phyloP scores from a whole-genome alignment of 2,797 vertebrate species.

The Anas georgica region DNA sequence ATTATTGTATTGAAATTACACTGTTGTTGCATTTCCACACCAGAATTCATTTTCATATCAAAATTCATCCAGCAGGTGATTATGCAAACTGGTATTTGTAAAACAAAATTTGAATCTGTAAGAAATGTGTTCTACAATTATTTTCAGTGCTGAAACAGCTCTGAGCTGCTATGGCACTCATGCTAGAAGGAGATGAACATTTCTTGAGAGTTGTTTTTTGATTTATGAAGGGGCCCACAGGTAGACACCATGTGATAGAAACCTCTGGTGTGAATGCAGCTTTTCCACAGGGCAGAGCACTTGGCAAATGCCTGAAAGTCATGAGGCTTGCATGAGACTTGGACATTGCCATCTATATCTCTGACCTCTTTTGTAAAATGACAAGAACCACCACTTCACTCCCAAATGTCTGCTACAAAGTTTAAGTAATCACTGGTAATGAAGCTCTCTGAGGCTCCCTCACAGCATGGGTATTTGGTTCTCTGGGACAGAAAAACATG shows the following conservation, averaged over 20 bases:
- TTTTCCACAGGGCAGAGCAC: constrained; percentile 7
- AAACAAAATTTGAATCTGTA: neutral
- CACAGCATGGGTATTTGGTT: neutral
- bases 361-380: constrained; percentile 10
- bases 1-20: neutral
- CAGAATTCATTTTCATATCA: neutral
- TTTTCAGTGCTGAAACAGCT: neutral
- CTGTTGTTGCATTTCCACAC: neutral
- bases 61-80: neutral
- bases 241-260: neutral
- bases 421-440: constrained; percentile 31
- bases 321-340: constrained; percentile 43
- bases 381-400: neutral
- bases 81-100: neutral
- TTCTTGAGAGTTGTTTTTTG: neutral
- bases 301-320: constrained; percentile 5
- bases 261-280: neutral
- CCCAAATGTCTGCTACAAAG: neutral
- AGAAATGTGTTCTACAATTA: neutral
- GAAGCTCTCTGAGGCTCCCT: neutral
- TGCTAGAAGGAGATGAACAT: neutral
- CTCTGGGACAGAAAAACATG: neutral
- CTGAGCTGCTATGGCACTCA: neutral
- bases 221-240: neutral
- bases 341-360: neutral